These are phyloP conservation scores for Bovichtus variegatus DNA, from an alignment of 2,797 vertebrate genomes.

Conservation along the genomic window DNA sequence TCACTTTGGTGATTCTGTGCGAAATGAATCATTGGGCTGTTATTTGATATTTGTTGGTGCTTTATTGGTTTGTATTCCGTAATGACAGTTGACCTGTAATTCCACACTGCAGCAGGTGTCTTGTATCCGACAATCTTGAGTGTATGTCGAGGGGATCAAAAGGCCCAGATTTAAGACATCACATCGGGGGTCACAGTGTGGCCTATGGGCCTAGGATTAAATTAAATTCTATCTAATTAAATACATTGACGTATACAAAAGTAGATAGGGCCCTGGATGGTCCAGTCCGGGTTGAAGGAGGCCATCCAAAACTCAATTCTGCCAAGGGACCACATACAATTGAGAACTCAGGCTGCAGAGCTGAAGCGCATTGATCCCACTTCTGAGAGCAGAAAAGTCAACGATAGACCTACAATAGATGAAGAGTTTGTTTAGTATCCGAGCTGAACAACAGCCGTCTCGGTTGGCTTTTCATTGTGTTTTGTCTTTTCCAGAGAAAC, in stretches of 20 bases:
- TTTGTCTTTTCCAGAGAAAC: not conserved
- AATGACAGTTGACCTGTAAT: not conserved
- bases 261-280: not conserved
- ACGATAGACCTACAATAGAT: not conserved
- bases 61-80: not conserved
- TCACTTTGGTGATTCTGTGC: not conserved
- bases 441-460: not conserved
- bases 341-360: not conserved
- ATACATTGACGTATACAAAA: not conserved
- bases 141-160: not conserved
- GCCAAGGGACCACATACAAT: not conserved
- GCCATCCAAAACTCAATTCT: not conserved
- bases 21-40: constrained; percentile 5
- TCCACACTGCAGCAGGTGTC: not conserved
- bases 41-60: not conserved
- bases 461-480: not conserved
- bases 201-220: not conserved
- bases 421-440: constrained; percentile 2
- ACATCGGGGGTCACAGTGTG: not conserved
- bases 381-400: constrained; percentile 8
- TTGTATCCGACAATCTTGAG: not conserved
- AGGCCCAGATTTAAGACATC: not conserved
- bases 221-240: not conserved
- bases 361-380: not conserved
- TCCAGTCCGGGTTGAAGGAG: not conserved